Evolutionary conservation across 2,888 invertebrate species (phyloP), one percentile per base, ranked within the genome.

Genomic region (Cheilosia urbana): DNA sequence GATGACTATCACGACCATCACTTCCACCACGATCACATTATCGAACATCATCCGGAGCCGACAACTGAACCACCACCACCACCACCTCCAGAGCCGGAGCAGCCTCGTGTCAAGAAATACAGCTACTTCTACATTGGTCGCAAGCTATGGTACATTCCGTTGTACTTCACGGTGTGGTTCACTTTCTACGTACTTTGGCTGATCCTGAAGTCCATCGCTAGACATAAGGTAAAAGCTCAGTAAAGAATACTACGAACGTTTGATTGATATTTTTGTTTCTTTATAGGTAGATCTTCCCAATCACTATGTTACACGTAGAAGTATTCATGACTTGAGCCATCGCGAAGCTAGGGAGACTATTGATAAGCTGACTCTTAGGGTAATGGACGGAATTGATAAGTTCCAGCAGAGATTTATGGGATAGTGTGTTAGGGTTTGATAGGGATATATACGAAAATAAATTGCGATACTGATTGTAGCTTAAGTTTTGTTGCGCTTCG

Each of bases 91-190:
- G 90, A 89, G 7, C 89, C 89, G 89, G 93, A 82, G 88, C 90
- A 92, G 73, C 90, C 91, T 2, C 91, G 94, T 87, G 93, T 94
- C 15, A 94, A 93, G 87, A 93, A 93, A 88, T 95, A 95, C 91
- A 95, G 95, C 88, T 95, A 95, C 90, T 95, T 95, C 89, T 95
- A 94, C 89, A 93, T 95, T 84, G 95, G 95, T 0, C 93, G 95
- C 78, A 95, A 95, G 88, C 92, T 95, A 1, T 95, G 95, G 95
- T 95, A 95, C 89, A 93, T 95, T 72, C 95, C 95, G 0, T 90
- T 95, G 55, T 95, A 95, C 90, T 95, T 95, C 89, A 95, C 95
- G 69, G 94, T 95, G 7, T 95, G 92, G 91, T 92, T 92, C 72
- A 91, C 91, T 84, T 93, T 95, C 87, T 95, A 95, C 88, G 94